A percentile compares a stretch with the other conserved stretches of the same genome.
Conservation (phyloP, 2,888 invertebrate species). For the Chrysopilus asiliformis region DNA sequence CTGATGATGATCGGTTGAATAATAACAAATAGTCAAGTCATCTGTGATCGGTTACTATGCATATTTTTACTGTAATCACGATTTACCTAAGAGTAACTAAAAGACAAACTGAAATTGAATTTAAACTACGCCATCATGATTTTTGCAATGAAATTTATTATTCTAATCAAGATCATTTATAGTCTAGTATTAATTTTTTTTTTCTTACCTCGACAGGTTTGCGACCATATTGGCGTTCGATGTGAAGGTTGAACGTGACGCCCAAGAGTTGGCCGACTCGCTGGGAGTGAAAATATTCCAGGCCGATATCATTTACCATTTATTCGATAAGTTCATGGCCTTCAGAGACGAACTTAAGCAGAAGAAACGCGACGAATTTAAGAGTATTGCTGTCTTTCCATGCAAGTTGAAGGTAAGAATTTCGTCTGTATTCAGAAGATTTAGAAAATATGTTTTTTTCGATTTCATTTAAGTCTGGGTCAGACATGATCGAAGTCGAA, state of each 20-base stretch:
- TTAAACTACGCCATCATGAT: too few relatives aligned
- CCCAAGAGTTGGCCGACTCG: conserved; percentile 92
- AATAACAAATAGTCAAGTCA: too few relatives aligned
- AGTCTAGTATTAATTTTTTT: not conserved
- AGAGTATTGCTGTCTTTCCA: conserved; percentile 95
- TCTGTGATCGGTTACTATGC: too few relatives aligned
- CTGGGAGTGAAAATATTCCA: conserved; percentile 92
- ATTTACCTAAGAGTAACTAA: too few relatives aligned
- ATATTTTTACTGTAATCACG: too few relatives aligned
- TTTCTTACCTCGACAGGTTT: conserved; percentile 44
- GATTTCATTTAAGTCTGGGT: not conserved
- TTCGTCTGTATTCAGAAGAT: not conserved
- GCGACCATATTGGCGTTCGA: conserved; percentile 99
- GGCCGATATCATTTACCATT: conserved; percentile 98
- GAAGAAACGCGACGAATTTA: conserved; percentile 88
- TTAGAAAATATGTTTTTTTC: too few relatives aligned
- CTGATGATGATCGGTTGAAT: too few relatives aligned
- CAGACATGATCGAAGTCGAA: too few relatives aligned
- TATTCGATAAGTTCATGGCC: conserved; percentile 93
- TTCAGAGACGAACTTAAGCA: conserved; percentile 83
- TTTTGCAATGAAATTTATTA: too few relatives aligned
- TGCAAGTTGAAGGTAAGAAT: conserved; percentile 73
- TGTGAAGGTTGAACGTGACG: conserved; percentile 95
- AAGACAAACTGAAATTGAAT: too few relatives aligned
- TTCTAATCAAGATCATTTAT: not conserved